Percentiles rank a stretch among this genome's conserved stretches.
Conservation (phyloP, 1,140 invertebrate species). For the Bombus picipes region DNA sequence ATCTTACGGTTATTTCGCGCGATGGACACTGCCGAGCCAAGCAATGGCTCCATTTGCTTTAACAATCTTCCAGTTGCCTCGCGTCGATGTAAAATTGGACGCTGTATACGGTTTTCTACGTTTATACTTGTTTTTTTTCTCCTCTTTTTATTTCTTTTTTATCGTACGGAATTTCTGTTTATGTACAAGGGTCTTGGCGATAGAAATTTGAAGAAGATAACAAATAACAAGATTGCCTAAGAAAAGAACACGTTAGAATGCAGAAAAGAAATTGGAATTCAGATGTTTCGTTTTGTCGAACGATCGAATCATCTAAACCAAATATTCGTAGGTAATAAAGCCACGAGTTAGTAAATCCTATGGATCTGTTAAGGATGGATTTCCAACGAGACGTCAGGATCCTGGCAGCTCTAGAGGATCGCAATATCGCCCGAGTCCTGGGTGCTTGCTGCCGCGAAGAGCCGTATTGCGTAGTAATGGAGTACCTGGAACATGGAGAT, state of each 20-base stretch:
- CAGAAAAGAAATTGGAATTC: not conserved
- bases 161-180: not conserved
- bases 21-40: conserved; percentile 15
- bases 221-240: not conserved
- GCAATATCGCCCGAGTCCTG: conserved; percentile 93
- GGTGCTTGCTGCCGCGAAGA: conserved; percentile 92
- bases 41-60: conserved; percentile 25
- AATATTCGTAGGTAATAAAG: not conserved
- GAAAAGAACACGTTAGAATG: not conserved
- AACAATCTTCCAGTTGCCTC: conserved; percentile 12
- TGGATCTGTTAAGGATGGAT: conserved; percentile 86
- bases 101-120: not conserved
- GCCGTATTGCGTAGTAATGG: conserved; percentile 93
- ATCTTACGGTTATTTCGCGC: conserved; percentile 39
- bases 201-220: not conserved
- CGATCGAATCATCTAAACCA: not conserved
- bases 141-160: not conserved
- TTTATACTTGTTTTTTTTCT: not conserved
- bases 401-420: conserved; percentile 92
- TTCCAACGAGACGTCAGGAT: conserved; percentile 95
- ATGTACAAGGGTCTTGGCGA: not conserved
- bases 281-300: not conserved
- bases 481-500: conserved; percentile 95
- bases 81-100: not conserved
- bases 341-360: not conserved